phyloP scores from a whole-genome alignment of 2,888 invertebrate genomes.

The Apantesis nais region DNA sequence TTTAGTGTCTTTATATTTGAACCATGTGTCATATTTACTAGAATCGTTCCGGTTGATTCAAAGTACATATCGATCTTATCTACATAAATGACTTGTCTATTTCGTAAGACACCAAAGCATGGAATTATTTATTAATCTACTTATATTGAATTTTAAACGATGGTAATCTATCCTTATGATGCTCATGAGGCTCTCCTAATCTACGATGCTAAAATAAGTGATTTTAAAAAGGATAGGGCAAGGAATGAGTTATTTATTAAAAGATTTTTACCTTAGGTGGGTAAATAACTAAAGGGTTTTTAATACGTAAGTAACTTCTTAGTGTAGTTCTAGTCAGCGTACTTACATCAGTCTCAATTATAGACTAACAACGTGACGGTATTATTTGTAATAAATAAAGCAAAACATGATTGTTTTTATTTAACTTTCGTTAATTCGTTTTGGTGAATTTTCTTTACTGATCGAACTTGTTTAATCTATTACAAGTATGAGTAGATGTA shows the following conservation, averaged over 20 bases:
- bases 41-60: conserved; percentile 52
- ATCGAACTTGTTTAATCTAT: neutral
- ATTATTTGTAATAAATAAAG: neutral
- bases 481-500: neutral
- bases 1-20: neutral
- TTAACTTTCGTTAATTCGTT: too few species aligned
- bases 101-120: conserved; percentile 35
- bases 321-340: neutral
- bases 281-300: neutral
- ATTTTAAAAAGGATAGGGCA: neutral
- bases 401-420: neutral
- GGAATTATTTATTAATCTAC: conserved; percentile 18
- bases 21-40: conserved; percentile 5
- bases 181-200: neutral
- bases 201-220: neutral
- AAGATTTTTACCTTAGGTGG: neutral
- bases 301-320: neutral
- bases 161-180: neutral
- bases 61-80: conserved; percentile 57
- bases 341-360: too few species aligned
- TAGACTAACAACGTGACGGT: neutral
- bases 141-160: neutral
- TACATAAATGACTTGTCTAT: conserved; percentile 31
- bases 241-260: neutral
- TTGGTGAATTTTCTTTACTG: neutral